phyloP scores from a whole-genome alignment of 2,113 vertebrate genomes.

The Neolamprologus fasciatus region DNA sequence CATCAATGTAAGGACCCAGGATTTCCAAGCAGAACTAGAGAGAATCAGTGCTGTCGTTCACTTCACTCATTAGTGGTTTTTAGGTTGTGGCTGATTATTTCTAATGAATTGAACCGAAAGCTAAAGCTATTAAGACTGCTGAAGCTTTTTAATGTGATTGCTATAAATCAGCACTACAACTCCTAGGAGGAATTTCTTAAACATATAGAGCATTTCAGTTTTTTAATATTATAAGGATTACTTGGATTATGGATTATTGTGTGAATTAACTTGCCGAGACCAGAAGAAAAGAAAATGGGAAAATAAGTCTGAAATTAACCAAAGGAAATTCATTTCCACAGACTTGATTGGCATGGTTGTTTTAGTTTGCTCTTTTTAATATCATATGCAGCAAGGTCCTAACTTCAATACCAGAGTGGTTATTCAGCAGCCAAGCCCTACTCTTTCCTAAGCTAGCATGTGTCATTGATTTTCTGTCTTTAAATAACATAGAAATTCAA shows the following conservation, averaged over 20 bases:
- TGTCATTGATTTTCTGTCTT: not conserved
- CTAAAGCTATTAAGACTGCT: not conserved
- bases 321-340: not conserved
- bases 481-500: not conserved
- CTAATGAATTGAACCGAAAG: not conserved
- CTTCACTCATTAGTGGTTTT: not conserved
- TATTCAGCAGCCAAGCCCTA: not conserved
- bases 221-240: not conserved
- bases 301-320: not conserved
- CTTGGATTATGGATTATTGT: not conserved
- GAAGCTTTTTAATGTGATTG: not conserved
- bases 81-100: not conserved
- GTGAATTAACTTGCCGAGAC: not conserved
- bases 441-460: not conserved
- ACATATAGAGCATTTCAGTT: not conserved
- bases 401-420: not conserved
- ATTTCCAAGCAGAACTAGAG: not conserved
- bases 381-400: not conserved
- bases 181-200: not conserved
- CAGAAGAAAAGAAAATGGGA: not conserved
- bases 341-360: not conserved
- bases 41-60: not conserved
- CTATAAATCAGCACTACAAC: not conserved
- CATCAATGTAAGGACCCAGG: not conserved
- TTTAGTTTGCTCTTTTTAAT: not conserved